Base-by-base conservation (phyloP, 1,140 invertebrate species). In the Lepidotrigona ventralis region DNA sequence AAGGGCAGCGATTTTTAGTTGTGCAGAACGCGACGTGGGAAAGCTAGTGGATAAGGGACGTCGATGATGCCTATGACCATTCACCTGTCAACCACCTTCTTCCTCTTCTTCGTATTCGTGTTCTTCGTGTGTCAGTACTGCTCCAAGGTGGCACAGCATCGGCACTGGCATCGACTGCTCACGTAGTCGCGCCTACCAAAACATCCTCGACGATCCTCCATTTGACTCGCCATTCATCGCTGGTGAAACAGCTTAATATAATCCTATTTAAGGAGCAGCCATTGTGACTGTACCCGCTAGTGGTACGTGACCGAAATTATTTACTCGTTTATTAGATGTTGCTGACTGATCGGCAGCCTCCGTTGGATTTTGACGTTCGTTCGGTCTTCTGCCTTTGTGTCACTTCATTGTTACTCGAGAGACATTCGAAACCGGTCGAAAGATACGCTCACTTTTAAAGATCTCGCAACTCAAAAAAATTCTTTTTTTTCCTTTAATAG, bases 231-330 rank as follows among this genome's bases (percentile, higher is more conserved):
- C 89, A 93, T 93, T 93, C 92, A 93, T 90, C 90, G 86, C 72
- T 85, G 85, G 90, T 91, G 91, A 93, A 93, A 94, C 91, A 93
- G 93, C 93, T 94, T 93, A 94, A 93, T 94, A 94, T 94, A 94
- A 94, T 94, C 93, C 93, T 92, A 93, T 94, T 94, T 93, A 90
- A 93, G 90, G 89, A 90, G 89, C 75, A 85, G 83, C 88, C 83
- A 93, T 92, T 91, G 91, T 91, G 87, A 79, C 79, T 39, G 53
- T 84, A 29, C 29, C 72, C 26, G 81, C 66, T 88, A 84, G 84
- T 84, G 90, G 89, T 93, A 94, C 93, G 93, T 94, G 93, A 94
- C 92, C 90, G 89, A 94, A 93, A 93, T 94, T 93, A 94, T 94
- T 94, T 94, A 93, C 93, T 93, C 93, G 91, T 94, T 94, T 93